Percentiles rank a stretch among this genome's conserved stretches.
Conservation (phyloP, 2,888 invertebrate genomes). For the Galerucella pusilla region DNA sequence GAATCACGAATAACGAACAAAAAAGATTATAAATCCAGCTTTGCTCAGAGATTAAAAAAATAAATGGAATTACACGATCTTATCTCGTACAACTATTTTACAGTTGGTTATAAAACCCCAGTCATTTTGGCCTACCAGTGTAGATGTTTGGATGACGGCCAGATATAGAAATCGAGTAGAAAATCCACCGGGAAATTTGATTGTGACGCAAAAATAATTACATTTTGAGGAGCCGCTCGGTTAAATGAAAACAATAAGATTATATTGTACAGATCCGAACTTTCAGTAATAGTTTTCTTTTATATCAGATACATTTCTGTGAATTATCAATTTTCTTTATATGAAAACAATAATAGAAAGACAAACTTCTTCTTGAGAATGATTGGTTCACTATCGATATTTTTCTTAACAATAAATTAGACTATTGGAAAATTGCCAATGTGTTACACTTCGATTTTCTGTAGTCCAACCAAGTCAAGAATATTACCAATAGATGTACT, state of each 20-base stretch:
- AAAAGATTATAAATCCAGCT: not conserved
- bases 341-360: no score
- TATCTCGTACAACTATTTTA: constrained; percentile 50
- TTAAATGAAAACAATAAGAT: constrained; percentile 45
- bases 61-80: not conserved
- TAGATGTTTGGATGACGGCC: constrained; percentile 53
- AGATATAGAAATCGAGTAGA: constrained; percentile 60
- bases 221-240: constrained; percentile 50
- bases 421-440: no score
- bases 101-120: constrained; percentile 59
- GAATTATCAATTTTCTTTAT: no score
- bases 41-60: not conserved
- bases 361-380: no score
- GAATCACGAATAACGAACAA: no score
- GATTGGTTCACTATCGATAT: no score
- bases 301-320: no score
- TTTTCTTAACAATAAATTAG: no score
- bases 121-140: constrained; percentile 51
- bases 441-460: no score
- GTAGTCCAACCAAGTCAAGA: no score
- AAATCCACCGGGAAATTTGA: constrained; percentile 52
- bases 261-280: constrained; percentile 37
- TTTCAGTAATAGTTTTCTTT: not conserved
- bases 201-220: constrained; percentile 47
- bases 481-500: no score